phyloP scores from a whole-genome alignment of 2,113 vertebrate species.

The Mionectes macconnelli region DNA sequence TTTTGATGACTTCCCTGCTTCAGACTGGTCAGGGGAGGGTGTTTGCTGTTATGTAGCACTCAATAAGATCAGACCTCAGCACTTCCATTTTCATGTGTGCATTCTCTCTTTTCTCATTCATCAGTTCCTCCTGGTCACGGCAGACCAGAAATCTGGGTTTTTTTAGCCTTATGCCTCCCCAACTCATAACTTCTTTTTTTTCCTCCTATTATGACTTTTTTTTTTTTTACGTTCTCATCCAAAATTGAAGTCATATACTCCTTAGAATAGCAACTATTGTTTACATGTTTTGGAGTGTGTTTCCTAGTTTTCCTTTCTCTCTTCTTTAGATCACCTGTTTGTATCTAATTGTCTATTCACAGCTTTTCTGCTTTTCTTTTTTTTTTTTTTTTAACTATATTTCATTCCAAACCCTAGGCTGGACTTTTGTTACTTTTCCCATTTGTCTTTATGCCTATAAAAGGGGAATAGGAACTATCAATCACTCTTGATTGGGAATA shows the following conservation, averaged over 20 bases:
- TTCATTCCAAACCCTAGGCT: background rate
- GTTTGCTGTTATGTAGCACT: background rate
- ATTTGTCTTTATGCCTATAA: background rate
- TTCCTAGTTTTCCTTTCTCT: background rate
- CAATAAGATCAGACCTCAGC: background rate
- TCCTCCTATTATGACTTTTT: background rate
- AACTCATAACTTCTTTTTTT: background rate
- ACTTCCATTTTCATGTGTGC: background rate
- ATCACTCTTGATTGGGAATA: background rate
- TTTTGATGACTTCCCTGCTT: background rate
- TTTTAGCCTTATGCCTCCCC: background rate
- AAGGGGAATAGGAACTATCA: background rate
- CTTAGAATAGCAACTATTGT: background rate
- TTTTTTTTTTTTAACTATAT: background rate
- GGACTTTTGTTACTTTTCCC: background rate
- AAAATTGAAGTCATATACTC: background rate
- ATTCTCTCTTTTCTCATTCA: background rate
- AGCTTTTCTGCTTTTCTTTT: background rate
- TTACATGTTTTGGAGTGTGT: background rate
- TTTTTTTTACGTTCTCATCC: background rate
- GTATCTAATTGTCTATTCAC: background rate
- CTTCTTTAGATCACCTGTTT: background rate
- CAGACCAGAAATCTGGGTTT: background rate
- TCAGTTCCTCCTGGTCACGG: background rate
- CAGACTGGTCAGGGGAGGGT: too few relatives aligned